These are phyloP conservation scores for Acrobeloides nanus DNA, from an alignment of 2,888 invertebrate genomes.

Conservation along the genomic window DNA sequence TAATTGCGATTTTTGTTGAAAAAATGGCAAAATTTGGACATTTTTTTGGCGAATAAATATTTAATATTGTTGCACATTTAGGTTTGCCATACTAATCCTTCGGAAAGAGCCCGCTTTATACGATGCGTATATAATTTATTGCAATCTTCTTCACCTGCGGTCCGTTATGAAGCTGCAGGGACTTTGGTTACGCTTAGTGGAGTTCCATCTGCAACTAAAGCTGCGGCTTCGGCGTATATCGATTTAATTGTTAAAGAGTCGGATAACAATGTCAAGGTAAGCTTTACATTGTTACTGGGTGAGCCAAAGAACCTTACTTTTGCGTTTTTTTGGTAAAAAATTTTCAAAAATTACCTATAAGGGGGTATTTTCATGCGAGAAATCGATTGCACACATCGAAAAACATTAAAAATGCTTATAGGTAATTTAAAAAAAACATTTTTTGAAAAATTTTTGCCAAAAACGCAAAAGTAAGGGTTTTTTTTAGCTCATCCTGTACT, in stretches of 20 bases:
- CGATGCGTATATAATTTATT: slow-evolving; percentile 94
- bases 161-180: slow-evolving; percentile 92
- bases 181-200: slow-evolving; percentile 92
- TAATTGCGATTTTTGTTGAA: neutral
- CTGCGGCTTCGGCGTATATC: slow-evolving; percentile 94
- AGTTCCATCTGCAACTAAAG: slow-evolving; percentile 92
- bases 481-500: neutral
- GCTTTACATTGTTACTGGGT: neutral
- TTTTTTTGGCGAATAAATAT: neutral
- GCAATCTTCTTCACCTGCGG: slow-evolving; percentile 88
- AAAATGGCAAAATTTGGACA: too few relatives aligned
- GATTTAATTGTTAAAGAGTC: slow-evolving; percentile 98
- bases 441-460: slow-evolving; percentile 1
- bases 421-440: too few relatives aligned
- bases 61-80: slow-evolving; percentile 54
- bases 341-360: too few relatives aligned
- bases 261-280: slow-evolving; percentile 90
- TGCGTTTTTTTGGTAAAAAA: too few relatives aligned
- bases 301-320: too few relatives aligned
- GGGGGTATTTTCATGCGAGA: too few relatives aligned
- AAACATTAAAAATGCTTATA: too few relatives aligned
- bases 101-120: slow-evolving; percentile 90
- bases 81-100: slow-evolving; percentile 77
- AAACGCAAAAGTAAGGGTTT: neutral
- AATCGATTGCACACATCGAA: too few relatives aligned